A percentile compares a stretch with the other conserved stretches of the same genome.
Evolutionary conservation across 2,888 invertebrate species (phyloP).

Genomic region (Drosophila meridionalis): DNA sequence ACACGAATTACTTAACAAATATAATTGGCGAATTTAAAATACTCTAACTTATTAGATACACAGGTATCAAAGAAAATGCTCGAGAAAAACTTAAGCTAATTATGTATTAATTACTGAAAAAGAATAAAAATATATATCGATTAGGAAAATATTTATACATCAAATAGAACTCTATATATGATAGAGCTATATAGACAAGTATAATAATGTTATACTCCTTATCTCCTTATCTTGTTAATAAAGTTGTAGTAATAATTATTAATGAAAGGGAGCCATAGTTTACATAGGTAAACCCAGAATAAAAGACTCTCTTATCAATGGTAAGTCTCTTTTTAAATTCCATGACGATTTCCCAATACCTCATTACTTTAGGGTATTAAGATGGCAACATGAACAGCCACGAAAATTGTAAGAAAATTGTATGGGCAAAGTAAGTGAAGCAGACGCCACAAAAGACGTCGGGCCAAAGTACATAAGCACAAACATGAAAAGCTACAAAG

Average conservation of each 20-base stretch:
- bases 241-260: too few species aligned
- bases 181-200: too few species aligned
- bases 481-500: constrained; percentile 74
- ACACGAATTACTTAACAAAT: neutral
- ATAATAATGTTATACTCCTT: too few species aligned
- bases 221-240: too few species aligned
- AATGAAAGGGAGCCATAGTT: too few species aligned
- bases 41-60: neutral
- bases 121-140: too few species aligned
- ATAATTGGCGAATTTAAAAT: neutral
- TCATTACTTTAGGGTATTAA: constrained; percentile 15
- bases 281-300: too few species aligned
- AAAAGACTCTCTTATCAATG: too few species aligned
- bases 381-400: constrained; percentile 67
- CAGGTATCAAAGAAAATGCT: neutral
- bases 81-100: neutral
- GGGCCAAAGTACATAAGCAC: constrained; percentile 59
- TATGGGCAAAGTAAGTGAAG: constrained; percentile 73
- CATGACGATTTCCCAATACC: neutral
- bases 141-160: too few species aligned
- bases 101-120: neutral
- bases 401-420: constrained; percentile 72
- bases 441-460: constrained; percentile 71
- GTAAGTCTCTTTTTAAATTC: too few species aligned
- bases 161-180: too few species aligned